Conservation (phyloP, 1,140 invertebrate species). For the Hesperophylax magnus region DNA sequence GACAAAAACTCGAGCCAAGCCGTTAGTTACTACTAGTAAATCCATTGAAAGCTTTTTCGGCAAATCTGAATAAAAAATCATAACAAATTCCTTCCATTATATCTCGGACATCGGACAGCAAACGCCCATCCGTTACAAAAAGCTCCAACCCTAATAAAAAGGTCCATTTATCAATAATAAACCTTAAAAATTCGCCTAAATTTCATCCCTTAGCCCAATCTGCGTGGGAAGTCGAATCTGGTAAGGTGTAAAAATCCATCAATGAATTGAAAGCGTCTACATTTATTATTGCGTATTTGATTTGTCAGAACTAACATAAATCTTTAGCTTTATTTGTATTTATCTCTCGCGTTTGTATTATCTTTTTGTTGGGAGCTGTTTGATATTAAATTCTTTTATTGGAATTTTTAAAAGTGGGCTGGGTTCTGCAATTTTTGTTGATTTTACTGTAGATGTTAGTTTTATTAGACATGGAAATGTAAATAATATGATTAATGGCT, state of each 20-base stretch:
- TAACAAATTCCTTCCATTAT: neutral
- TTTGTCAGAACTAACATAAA: neutral
- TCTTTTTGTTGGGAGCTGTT: neutral
- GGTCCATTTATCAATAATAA: constrained; percentile 1
- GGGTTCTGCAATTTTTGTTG: neutral
- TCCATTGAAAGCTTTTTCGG: too few relatives aligned
- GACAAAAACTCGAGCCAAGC: too few relatives aligned
- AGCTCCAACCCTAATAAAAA: neutral
- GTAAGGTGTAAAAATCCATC: constrained; percentile 51
- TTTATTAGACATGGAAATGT: neutral
- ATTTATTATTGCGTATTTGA: constrained; percentile 19
- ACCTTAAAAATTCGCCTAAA: neutral
- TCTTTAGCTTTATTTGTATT: neutral
- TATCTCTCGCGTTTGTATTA: too few relatives aligned
- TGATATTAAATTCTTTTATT: neutral
- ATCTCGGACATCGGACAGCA: neutral
- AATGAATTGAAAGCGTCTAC: constrained; percentile 36
- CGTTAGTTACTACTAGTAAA: too few relatives aligned
- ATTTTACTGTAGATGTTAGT: neutral
- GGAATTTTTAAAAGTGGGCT: constrained; percentile 8
- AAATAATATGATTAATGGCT: constrained; percentile 1
- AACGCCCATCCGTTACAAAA: constrained; percentile 6
- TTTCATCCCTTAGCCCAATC: neutral
- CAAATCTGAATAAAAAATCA: neutral
- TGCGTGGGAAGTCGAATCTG: constrained; percentile 39